Conservation (phyloP, 2,888 invertebrate genomes). For the Cantharis nigra region DNA sequence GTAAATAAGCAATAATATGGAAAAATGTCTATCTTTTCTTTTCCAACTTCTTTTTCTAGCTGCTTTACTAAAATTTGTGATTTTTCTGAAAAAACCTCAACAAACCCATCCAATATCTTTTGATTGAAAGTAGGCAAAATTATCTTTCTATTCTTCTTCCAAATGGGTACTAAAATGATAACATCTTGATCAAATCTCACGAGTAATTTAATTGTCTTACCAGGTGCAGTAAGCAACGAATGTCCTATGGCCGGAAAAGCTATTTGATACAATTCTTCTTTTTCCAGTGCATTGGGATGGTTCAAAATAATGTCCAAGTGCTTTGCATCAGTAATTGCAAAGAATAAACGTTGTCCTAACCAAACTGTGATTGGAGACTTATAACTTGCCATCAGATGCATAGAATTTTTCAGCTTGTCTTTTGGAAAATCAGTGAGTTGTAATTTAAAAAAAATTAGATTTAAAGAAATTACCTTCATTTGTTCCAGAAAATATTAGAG, state of each 20-base stretch:
- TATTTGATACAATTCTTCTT: slow-evolving; percentile 28
- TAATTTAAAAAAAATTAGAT: too few relatives aligned
- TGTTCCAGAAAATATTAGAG: slow-evolving; percentile 35
- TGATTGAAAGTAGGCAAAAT: slow-evolving; percentile 69
- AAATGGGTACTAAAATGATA: slow-evolving; percentile 58
- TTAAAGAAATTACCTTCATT: slow-evolving; percentile 8
- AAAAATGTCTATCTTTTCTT: slow-evolving; percentile 59
- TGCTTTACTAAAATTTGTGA: slow-evolving; percentile 58
- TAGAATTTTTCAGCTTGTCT: background rate
- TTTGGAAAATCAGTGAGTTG: too few relatives aligned
- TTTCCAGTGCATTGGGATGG: slow-evolving; percentile 21
- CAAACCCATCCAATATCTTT: slow-evolving; percentile 64
- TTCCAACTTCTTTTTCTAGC: slow-evolving; percentile 51
- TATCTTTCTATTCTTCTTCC: slow-evolving; percentile 63
- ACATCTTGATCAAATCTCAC: too few relatives aligned
- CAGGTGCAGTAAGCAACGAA: slow-evolving; percentile 33
- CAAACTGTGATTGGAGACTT: slow-evolving; percentile 11
- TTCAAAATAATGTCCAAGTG: slow-evolving; percentile 31
- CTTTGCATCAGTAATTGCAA: slow-evolving; percentile 20
- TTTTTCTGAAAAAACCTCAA: slow-evolving; percentile 65
- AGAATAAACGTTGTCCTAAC: slow-evolving; percentile 20
- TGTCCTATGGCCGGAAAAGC: slow-evolving; percentile 19
- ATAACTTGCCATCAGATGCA: background rate
- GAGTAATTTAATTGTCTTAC: slow-evolving; percentile 8
- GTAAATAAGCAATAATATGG: slow-evolving; percentile 62